Base-by-base conservation (phyloP, 2,888 invertebrate genomes). In the Stenchaetothrips biformis region DNA sequence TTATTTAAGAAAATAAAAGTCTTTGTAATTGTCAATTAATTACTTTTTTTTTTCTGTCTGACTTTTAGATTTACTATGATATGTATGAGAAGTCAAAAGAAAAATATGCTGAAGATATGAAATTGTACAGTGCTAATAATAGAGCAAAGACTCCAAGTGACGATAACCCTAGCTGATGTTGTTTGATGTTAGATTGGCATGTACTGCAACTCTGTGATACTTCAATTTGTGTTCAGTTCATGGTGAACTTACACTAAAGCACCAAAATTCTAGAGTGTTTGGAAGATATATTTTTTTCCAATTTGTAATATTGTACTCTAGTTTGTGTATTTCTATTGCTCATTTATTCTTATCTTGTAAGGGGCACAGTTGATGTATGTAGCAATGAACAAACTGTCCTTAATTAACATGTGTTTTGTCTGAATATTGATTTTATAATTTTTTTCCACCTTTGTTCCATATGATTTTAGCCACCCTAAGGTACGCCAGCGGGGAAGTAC, bases 51-150 rank as follows among this genome's bases (percentile, higher is more conserved):
- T 37, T 37, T 37, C 37, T 37, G 37, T 37, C 37, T 37, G 2
- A 37, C 4, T 37, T 37, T 37, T 37, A 93, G 92, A 89, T 93
- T 0, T 93, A 93, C 86, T 92, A 93, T 81, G 93, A 90, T 82
- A 90, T 90, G 89, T 91, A 91, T 85, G 92, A 93, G 87, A 89
- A 92, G 84, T 93, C 93, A 80, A 93, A 93, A 86, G 92, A 93
- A 86, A 92, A 93, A 85, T 93, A 93, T 87, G 92, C 91, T 80
- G 92, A 91, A 82, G 92, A 93, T 87, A 92, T 93, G 92, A 91
- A 88, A 84, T 85, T 88, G 81, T 88, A 88, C 82, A 87, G 67
- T 74, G 67, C 67, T 25, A 74, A 74, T 7, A 74, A 74, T 74
- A 74, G 67, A 74, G 67, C 67, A 25, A 74, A 74, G 67, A 74